A percentile compares a stretch with the other conserved stretches of the same genome.
phyloP scores from a whole-genome alignment of 1,140 invertebrate genomes.

The Lutraria rhynchaena region DNA sequence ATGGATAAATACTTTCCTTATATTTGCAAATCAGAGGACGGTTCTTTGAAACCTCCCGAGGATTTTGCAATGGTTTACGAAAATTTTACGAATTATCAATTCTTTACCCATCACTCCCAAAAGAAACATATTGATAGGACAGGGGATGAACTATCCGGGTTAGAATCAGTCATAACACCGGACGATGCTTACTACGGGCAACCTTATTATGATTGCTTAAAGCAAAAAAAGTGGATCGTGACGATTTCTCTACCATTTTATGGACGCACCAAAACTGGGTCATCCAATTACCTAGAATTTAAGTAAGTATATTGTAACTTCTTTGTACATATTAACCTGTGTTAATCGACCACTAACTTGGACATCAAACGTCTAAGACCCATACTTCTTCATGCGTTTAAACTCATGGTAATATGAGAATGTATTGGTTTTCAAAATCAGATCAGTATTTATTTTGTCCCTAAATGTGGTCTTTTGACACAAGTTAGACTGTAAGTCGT shows the following conservation, averaged over 20 bases:
- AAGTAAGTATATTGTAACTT: slow-evolving; percentile 28
- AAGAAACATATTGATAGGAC: neutral
- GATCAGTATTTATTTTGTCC: too few species aligned
- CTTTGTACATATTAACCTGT: too few species aligned
- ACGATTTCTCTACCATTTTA: slow-evolving; percentile 44
- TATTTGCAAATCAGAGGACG: slow-evolving; percentile 25
- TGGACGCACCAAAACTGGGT: neutral
- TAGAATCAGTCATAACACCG: neutral
- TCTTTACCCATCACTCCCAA: slow-evolving; percentile 16
- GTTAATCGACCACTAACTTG: too few species aligned
- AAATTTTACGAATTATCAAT: slow-evolving; percentile 34
- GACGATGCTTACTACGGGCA: slow-evolving; percentile 25
- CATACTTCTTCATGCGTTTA: too few species aligned
- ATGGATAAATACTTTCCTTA: slow-evolving; percentile 41
- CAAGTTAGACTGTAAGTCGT: too few species aligned
- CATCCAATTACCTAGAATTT: slow-evolving; percentile 9
- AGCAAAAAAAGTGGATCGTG: slow-evolving; percentile 35
- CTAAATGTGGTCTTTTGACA: too few species aligned
- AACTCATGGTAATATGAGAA: too few species aligned
- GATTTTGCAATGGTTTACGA: slow-evolving; percentile 29
- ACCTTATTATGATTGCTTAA: slow-evolving; percentile 41
- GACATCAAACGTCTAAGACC: too few species aligned
- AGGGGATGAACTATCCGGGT: neutral
- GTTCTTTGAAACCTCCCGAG: neutral
- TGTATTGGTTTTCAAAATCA: too few species aligned